These are phyloP conservation scores for Euborellia annulipes DNA, from an alignment of 1,140 invertebrate species.

Conservation along the genomic window DNA sequence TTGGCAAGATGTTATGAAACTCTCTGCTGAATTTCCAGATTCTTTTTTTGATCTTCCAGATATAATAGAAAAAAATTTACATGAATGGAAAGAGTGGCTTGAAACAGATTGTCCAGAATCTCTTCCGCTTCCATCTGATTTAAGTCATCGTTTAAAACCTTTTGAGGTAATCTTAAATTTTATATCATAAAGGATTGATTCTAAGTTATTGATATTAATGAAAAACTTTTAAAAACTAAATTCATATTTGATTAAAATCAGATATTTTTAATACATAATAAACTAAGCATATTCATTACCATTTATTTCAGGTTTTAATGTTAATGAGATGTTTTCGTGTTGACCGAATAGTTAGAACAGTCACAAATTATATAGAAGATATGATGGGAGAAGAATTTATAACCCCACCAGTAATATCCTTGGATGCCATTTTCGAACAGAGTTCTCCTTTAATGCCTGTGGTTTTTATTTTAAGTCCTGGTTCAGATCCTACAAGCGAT, in stretches of 20 bases:
- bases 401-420: constrained; percentile 63
- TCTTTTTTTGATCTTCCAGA: constrained; percentile 46
- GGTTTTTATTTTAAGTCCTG: constrained; percentile 74
- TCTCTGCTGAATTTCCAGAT: constrained; percentile 49
- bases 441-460: constrained; percentile 62
- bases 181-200: no score
- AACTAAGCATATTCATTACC: no score
- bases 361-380: constrained; percentile 60
- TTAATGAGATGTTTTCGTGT: constrained; percentile 69
- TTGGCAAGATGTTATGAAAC: constrained; percentile 66
- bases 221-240: no score
- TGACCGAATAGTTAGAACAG: constrained; percentile 65
- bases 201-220: no score
- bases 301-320: constrained; percentile 62
- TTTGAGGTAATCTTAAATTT: no score
- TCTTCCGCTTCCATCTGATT: neutral
- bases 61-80: constrained; percentile 38
- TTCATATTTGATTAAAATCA: neutral
- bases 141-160: neutral
- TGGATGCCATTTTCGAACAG: constrained; percentile 67
- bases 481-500: constrained; percentile 73
- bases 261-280: neutral
- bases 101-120: neutral
- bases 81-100: constrained; percentile 43
- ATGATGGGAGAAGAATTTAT: constrained; percentile 74